Conservation (phyloP, 2,797 vertebrate species). For the Spinus pinus region DNA sequence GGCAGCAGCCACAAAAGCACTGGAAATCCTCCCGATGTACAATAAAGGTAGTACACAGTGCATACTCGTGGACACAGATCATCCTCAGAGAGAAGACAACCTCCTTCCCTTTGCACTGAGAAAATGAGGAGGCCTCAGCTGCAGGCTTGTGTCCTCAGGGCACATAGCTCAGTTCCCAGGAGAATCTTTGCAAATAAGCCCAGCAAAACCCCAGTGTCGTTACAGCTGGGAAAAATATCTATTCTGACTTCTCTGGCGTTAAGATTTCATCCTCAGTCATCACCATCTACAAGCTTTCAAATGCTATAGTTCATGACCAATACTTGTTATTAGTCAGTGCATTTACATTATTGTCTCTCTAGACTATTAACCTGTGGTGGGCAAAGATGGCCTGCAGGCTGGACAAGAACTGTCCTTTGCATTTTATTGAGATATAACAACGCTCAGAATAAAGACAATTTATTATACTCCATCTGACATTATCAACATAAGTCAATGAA, state of each 20-base stretch:
- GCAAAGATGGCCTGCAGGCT: not conserved
- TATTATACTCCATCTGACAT: not conserved
- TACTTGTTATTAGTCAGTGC: not conserved
- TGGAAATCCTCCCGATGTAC: fast-evolving
- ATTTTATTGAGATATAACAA: not conserved
- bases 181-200: not conserved
- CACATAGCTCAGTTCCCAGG: not conserved
- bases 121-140: not conserved
- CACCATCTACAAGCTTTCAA: not conserved
- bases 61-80: not conserved
- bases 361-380: not conserved
- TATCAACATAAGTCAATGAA: not conserved
- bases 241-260: not conserved
- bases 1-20: not conserved
- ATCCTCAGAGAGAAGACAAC: not conserved
- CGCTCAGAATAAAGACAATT: not conserved
- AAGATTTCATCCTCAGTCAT: not conserved
- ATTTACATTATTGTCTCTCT: not conserved
- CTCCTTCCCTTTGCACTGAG: not conserved
- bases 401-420: not conserved
- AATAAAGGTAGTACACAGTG: not conserved
- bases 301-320: not conserved
- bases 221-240: not conserved
- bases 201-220: not conserved
- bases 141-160: fast-evolving